A percentile compares a stretch with the other conserved stretches of the same genome.
phyloP scores from a whole-genome alignment of 2,113 vertebrate genomes.

The Crotophaga sulcirostris region DNA sequence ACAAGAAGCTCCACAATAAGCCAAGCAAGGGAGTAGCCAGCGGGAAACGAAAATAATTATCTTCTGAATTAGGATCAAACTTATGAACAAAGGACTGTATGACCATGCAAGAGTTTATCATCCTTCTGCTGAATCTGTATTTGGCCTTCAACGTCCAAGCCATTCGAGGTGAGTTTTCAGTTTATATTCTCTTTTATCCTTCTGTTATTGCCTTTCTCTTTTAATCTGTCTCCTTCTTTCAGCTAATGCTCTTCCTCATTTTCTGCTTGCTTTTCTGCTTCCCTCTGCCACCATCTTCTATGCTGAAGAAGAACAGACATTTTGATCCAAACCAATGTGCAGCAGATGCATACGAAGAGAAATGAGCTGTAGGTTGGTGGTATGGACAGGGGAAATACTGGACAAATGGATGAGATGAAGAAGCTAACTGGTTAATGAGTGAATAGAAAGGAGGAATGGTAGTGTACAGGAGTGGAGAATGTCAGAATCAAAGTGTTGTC shows the following conservation, averaged over 20 bases:
- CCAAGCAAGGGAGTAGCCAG: not conserved
- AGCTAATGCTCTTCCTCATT: not conserved
- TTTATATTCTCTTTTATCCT: not conserved
- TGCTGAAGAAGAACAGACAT: not conserved
- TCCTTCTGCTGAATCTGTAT: conserved; percentile 5
- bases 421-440: not conserved
- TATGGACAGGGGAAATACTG: not conserved
- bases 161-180: conserved; percentile 48
- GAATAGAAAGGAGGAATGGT: not conserved
- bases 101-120: not conserved
- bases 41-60: not conserved
- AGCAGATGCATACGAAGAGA: not conserved
- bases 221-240: not conserved
- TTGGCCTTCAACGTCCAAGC: not conserved
- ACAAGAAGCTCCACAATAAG: not conserved
- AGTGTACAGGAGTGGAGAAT: not conserved
- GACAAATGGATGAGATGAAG: not conserved
- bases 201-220: not conserved
- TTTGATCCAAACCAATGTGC: not conserved
- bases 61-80: not conserved
- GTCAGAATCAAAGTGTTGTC: not conserved
- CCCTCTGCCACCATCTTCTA: not conserved
- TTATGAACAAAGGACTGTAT: not conserved
- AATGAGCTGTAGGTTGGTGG: not conserved
- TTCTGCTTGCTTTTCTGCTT: not conserved